Conservation (phyloP, 2,888 invertebrate species). For the Piscicola geometra region DNA sequence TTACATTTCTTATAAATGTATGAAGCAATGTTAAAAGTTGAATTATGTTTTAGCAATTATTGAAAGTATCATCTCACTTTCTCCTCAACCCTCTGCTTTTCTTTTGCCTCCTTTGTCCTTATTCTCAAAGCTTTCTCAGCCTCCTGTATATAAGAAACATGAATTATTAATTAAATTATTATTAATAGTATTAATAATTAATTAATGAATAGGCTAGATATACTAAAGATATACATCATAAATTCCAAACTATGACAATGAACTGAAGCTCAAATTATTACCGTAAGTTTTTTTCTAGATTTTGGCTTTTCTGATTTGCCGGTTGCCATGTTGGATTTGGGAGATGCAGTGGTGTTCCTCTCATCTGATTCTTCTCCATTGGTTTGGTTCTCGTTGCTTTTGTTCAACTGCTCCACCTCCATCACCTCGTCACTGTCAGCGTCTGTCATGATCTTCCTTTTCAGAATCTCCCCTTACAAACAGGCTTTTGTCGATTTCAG, state of each 20-base stretch:
- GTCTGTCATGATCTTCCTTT: no score
- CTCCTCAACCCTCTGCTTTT: conserved; percentile 31
- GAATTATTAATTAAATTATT: no score
- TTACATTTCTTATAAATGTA: no score
- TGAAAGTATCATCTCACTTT: conserved; percentile 25
- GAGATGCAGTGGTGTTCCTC: not conserved
- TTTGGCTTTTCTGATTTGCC: not conserved
- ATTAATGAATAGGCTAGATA: no score
- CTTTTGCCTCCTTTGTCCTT: conserved; percentile 26
- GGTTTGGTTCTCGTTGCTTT: not conserved
- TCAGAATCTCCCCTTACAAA: no score
- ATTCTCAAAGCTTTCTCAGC: conserved; percentile 1
- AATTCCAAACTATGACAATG: not conserved
- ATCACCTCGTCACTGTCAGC: not conserved
- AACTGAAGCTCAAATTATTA: not conserved
- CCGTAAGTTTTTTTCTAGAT: not conserved
- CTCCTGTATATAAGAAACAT: conserved; percentile 22
- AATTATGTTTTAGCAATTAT: no score
- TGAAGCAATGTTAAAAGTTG: no score
- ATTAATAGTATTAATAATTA: no score
- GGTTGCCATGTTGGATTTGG: not conserved
- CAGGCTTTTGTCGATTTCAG: no score
- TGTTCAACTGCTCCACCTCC: not conserved
- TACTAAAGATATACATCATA: no score
- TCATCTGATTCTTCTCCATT: not conserved